Evolutionary conservation across 2,797 vertebrate genomes (phyloP), one percentile per base, ranked within the genome.

Genomic region (Sitta carolinensis): DNA sequence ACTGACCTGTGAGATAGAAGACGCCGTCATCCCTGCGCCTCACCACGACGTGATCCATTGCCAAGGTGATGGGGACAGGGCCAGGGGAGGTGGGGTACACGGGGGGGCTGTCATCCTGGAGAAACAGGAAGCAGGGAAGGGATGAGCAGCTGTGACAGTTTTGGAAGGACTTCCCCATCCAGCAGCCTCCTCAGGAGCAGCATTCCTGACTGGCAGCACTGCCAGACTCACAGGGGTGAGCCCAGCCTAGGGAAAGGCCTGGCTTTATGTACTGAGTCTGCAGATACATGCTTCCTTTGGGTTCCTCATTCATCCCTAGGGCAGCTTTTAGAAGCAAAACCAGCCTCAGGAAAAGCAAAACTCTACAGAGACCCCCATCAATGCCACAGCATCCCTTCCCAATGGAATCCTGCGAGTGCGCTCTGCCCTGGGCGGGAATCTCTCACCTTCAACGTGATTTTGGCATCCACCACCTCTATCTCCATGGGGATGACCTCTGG

Each of bases 81-180:
- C 98, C 98, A 16, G 99, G 99, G 73, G 99, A 98, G 3, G 99
- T 99, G 6, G 99, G 98, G 91, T 99, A 99, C 55, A 99, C 95
- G 62, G 94, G 98, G 19, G 99, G 99, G 19, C 98, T 97, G 43
- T 99, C 99, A 81, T 99, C 99, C 99, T 99, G 90, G 52, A 73
- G 61, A 81, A 94, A 27, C 62, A 47, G 7, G 30, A 62, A 89
- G 45, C 23, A 62, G 14, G 75, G 51, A 54, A 34, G 86, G 77
- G 22, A 43, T 67, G 16, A 67, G 77, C 32, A 82, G 54, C 40
- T 83, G 78, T 36, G 86, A 82, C 54, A 75, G 87, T 72, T 74
- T 34, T 47, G 26, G n/a, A 34, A 94, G 55, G 54, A 38, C 3
- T 80, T 58, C 50, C 54, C 84, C 68, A 30, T 68, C 52, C 70